Conservation (phyloP, 2,797 vertebrate species). For the Benthosema pterotum region DNA sequence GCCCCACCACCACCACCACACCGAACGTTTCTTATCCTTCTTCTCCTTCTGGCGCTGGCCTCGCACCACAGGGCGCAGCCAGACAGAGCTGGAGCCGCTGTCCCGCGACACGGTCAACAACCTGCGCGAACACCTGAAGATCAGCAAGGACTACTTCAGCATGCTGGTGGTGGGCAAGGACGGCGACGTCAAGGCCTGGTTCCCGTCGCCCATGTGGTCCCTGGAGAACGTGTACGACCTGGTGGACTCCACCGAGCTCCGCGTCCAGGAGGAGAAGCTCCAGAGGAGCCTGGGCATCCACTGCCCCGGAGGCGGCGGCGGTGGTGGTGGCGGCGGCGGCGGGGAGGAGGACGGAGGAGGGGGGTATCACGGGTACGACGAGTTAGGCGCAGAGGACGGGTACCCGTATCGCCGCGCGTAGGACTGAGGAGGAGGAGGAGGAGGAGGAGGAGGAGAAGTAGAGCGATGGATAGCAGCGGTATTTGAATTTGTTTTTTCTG, state of each 20-base stretch:
- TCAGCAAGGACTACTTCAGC: conserved; percentile 81
- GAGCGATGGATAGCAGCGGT: too few relatives aligned
- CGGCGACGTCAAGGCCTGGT: conserved; percentile 80
- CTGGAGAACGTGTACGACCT: conserved; percentile 81
- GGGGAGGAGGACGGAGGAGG: conserved; percentile 55
- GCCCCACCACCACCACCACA: too few relatives aligned
- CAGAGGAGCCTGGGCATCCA: conserved; percentile 78
- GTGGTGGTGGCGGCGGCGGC: too few relatives aligned
- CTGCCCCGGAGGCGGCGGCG: too few relatives aligned
- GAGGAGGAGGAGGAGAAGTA: conserved; percentile 7
- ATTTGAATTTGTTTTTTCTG: too few relatives aligned
- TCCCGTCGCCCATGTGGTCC: conserved; percentile 81
- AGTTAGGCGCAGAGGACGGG: conserved; percentile 45
- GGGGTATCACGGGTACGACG: conserved; percentile 59
- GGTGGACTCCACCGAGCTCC: conserved; percentile 81
- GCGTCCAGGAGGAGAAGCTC: conserved; percentile 77
- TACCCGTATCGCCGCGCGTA: conserved; percentile 63
- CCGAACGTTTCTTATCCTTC: too few relatives aligned
- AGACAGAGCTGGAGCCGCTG: conserved; percentile 73
- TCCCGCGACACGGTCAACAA: conserved; percentile 67
- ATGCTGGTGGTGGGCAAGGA: conserved; percentile 84
- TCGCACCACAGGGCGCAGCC: conserved; percentile 80
- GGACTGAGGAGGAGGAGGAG: conserved; percentile 39
- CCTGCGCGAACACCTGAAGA: conserved; percentile 79
- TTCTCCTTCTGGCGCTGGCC: too few relatives aligned